Base-by-base conservation (phyloP, 1,140 invertebrate species). In the Streblospio benedicti region DNA sequence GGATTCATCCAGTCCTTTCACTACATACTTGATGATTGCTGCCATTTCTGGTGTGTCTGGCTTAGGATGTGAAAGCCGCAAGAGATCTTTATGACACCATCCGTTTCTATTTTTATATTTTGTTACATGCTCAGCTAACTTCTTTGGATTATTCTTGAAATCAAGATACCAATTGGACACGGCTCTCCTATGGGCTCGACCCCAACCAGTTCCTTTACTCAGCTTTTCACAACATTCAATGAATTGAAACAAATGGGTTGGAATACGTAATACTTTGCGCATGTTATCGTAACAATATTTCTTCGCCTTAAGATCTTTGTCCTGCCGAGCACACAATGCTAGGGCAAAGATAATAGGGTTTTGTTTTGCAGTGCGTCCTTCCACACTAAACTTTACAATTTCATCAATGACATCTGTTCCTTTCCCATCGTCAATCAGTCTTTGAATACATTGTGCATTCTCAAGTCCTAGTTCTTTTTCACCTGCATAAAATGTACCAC, bases 41-140 rank as follows among this genome's bases (percentile, higher is more conserved):
- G 49, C 59, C 2, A 69, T 31, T 1, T 49, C 52, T n/a, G 64
- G 58, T 41, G 61, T 54, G 25, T 69, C 70, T 20, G 73, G 65
- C 65, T 81, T 81, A 3, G 82, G 65, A 76, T 87, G 86, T 23
- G 82, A 79, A 33, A 87, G 79, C 62, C 84, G 82, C 1, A 88
- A 71, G 5, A 87, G 74, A 65, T 86, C 86, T 61, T 83, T 83
- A 69, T 88, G 86, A 1, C 82, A 82, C 76, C 85, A 85, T 1
- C 83, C 83, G 66, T 85, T 80, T 64, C 83, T 79, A 2, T 81
- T 79, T 62, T 78, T 80, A 31, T 82, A 84, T 70, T 82, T 81
- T 1, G 84, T 85, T 0, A 86, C 76, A 53, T 83, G 82, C 65
- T 82, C 80, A 1, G 84, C 83, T 4, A 87, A 72, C 44, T 81